Evolutionary conservation across 2,888 invertebrate species (phyloP), one percentile per base, ranked within the genome.

Genomic region (Papilio elwesi): DNA sequence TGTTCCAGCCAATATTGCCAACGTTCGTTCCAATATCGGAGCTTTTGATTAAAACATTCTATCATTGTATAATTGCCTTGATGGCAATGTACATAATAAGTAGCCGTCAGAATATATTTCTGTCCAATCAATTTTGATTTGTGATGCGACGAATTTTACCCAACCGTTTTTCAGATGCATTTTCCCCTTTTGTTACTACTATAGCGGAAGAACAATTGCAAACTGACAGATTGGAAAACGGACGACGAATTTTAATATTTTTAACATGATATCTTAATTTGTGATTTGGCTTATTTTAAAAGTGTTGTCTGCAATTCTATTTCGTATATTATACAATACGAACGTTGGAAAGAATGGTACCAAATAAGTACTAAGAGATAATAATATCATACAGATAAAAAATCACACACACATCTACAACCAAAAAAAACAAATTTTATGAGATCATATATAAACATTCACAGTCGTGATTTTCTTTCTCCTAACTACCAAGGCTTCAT

Each of bases 1-100:
- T 80, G 83, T 82, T 81, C 80, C 80, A 77, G 76, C 81, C 83
- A 84, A 87, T 87, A 85, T 83, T 74, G 77, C 75, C 74, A 76
- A 76, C 78, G 79, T 79, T 80, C 75, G 75, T 70, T 71, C 74
- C 76, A 75, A 75, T 80, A 79, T 80, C 73, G 73, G 74, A 78
- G 75, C 79, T 81, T 83, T 80, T 82, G 80, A 84, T 85, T 83
- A 78, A 78, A 78, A 73, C 76, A 78, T 77, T 82, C 80, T 79
- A 76, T 73, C 76, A 78, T 79, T 77, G 74, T 73, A 76, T 75
- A 72, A 74, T 75, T 76, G 68, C 66, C 38, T 43, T 36, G 43
- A 38, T 63, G 36, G 68, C 63, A 63, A 62, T 53, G 36, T 36
- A 52, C 53, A 48, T 68, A 63, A 53, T 72, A 62, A 77, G 73